Evolutionary conservation across 2,888 invertebrate species (phyloP).

Genomic region (Ectemnius continuus): DNA sequence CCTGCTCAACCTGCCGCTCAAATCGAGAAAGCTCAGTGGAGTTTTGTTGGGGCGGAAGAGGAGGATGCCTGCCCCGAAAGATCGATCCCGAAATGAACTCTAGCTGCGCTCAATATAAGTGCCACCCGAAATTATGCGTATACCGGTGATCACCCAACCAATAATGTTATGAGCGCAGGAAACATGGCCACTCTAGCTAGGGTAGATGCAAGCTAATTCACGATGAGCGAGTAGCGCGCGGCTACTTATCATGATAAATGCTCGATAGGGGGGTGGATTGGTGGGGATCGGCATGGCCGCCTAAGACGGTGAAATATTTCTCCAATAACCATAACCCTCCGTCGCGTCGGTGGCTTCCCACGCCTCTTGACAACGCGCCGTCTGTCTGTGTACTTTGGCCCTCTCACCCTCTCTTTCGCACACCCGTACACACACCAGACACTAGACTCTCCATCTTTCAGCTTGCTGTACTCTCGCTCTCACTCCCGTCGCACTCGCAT

Average conservation of each 20-base stretch:
- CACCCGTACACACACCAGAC: neutral
- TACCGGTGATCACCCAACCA: no score
- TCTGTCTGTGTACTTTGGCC: neutral
- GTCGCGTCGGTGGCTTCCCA: slow-evolving; percentile 63
- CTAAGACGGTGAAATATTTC: slow-evolving; percentile 73
- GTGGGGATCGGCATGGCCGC: slow-evolving; percentile 58
- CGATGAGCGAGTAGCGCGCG: slow-evolving; percentile 48
- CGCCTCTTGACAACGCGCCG: slow-evolving; percentile 57
- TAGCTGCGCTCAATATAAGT: no score
- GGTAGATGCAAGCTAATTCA: slow-evolving; percentile 41
- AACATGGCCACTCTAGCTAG: slow-evolving; percentile 2
- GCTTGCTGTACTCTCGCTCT: neutral
- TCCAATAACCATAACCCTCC: slow-evolving; percentile 67
- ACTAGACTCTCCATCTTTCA: no score
- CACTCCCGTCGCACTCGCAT: no score
- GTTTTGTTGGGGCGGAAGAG: neutral
- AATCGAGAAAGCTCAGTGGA: no score
- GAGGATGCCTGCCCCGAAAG: neutral
- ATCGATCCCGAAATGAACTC: neutral
- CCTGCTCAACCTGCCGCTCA: neutral
- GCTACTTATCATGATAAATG: slow-evolving; percentile 70
- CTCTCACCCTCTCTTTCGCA: neutral
- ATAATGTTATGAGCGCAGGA: slow-evolving; percentile 17
- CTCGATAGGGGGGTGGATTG: slow-evolving; percentile 39
- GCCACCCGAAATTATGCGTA: no score